Evolutionary conservation across 2,113 vertebrate species (phyloP).

Genomic region (Seriola quinqueradiata): DNA sequence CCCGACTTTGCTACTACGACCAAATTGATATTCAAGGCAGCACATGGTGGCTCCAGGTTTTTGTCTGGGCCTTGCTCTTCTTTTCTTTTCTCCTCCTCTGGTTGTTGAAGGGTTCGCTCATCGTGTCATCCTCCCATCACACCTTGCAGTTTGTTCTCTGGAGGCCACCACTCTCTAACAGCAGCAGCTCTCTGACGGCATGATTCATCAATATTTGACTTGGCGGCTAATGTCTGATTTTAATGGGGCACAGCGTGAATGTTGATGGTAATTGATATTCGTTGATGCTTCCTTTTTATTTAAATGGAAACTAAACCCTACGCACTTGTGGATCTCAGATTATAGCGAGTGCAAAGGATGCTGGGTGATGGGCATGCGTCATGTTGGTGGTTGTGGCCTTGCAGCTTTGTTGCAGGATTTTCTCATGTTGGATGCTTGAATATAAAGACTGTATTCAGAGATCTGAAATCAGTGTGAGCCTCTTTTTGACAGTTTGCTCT

Average conservation of each 20-base stretch:
- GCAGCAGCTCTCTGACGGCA: conserved; percentile 17
- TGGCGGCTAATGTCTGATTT: conserved; percentile 21
- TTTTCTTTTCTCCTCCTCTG: not conserved
- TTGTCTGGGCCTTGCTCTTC: not conserved
- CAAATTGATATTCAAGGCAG: not conserved
- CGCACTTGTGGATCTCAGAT: conserved; percentile 3
- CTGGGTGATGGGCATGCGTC: not conserved
- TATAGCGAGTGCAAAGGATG: conserved; percentile 5
- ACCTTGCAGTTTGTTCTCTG: not conserved
- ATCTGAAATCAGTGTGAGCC: not conserved
- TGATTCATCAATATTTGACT: conserved; percentile 28
- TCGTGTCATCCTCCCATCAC: not conserved
- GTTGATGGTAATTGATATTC: conserved; percentile 19
- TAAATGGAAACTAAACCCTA: not conserved
- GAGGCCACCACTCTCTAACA: conserved; percentile 1
- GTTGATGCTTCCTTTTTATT: conserved; percentile 11
- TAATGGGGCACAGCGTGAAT: conserved; percentile 34
- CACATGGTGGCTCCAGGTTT: not conserved
- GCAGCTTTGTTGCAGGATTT: not conserved
- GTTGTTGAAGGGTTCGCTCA: not conserved
- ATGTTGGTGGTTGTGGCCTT: not conserved
- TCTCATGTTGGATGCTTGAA: not conserved
- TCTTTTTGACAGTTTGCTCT: not conserved
- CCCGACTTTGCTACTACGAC: conserved; percentile 4
- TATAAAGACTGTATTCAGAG: not conserved